Evolutionary conservation across 2,797 vertebrate genomes (phyloP).

Genomic region (Brotula barbata): DNA sequence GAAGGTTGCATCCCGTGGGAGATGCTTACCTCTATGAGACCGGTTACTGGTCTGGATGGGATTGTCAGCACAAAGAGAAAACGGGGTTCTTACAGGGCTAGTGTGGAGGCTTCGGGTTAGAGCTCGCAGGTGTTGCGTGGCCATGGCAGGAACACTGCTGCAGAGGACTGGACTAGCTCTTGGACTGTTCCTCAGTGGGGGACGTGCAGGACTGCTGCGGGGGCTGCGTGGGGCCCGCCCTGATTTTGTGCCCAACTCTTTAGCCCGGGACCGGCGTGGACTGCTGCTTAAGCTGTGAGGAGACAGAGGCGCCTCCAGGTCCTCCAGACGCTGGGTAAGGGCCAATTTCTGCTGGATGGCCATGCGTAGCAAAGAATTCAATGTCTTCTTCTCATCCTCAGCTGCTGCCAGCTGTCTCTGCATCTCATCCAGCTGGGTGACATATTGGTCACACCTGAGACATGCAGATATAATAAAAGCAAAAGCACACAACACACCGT

Average conservation of each 20-base stretch:
- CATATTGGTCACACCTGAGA: slow-evolving; percentile 87
- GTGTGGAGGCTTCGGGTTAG: slow-evolving; percentile 79
- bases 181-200: slow-evolving; percentile 75
- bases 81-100: slow-evolving; percentile 80
- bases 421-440: slow-evolving; percentile 88
- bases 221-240: slow-evolving; percentile 77
- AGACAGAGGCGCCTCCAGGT: slow-evolving; percentile 73
- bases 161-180: slow-evolving; percentile 77
- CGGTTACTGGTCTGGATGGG: slow-evolving; percentile 31
- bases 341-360: slow-evolving; percentile 89
- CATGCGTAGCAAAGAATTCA: slow-evolving; percentile 86
- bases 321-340: slow-evolving; percentile 84
- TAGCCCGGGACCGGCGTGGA: slow-evolving; percentile 75
- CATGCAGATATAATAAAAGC: slow-evolving; percentile 40
- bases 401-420: slow-evolving; percentile 85
- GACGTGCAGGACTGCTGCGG: slow-evolving; percentile 67
- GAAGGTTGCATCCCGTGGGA: slow-evolving; percentile 76
- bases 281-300: slow-evolving; percentile 76
- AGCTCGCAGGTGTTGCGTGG: slow-evolving; percentile 71
- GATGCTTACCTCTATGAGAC: slow-evolving; percentile 27
- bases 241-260: slow-evolving; percentile 77
- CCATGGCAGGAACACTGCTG: slow-evolving; percentile 60
- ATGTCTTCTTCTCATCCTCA: slow-evolving; percentile 88
- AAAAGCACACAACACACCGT: slow-evolving; percentile 47
- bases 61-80: slow-evolving; percentile 51